phyloP scores from a whole-genome alignment of 2,888 invertebrate species.

The Meteorus cinctellus region DNA sequence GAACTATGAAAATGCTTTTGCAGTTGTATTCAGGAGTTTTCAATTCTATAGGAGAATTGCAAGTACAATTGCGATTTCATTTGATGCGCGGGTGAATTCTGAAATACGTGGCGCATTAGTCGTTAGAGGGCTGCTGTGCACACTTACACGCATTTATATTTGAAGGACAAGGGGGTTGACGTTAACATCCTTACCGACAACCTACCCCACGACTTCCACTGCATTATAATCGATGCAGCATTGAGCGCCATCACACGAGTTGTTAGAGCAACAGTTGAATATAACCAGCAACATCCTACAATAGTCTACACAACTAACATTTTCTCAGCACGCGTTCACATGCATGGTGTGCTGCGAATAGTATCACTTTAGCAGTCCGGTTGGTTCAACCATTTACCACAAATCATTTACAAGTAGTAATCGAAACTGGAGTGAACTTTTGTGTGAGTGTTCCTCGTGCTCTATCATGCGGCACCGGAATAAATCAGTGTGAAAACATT shows the following conservation, averaged over 20 bases:
- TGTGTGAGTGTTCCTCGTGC: neutral
- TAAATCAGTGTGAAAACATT: no score
- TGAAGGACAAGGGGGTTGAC: neutral
- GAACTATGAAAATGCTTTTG: no score
- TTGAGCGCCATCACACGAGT: slow-evolving; percentile 12
- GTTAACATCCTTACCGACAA: neutral
- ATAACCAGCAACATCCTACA: neutral
- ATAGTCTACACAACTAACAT: no score
- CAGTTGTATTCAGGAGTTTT: no score
- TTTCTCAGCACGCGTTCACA: neutral
- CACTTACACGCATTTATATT: neutral
- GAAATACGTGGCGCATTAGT: no score
- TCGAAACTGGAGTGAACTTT: neutral
- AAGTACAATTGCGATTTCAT: no score
- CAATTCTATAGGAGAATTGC: no score
- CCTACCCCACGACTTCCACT: neutral
- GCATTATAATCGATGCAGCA: neutral
- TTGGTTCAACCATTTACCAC: no score
- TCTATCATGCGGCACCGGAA: no score
- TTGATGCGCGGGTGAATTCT: no score
- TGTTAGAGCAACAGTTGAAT: neutral
- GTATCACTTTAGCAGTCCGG: neutral
- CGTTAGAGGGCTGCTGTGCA: neutral
- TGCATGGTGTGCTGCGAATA: neutral
- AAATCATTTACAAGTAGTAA: neutral